phyloP scores from a whole-genome alignment of 2,888 invertebrate genomes.

The Imbricaverruca yamaguchii region DNA sequence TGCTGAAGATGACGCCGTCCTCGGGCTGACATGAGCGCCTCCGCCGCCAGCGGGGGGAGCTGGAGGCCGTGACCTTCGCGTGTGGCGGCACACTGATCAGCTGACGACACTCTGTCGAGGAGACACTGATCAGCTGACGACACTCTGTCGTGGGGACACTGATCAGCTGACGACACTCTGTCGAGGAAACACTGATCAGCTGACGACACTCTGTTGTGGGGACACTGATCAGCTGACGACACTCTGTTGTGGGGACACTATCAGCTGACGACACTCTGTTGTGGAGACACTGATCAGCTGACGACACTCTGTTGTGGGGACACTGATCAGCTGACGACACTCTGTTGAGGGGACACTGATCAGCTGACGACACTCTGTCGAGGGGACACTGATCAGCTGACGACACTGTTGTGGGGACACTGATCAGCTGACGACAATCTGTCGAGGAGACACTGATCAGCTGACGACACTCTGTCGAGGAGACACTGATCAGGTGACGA shows the following conservation, averaged over 20 bases:
- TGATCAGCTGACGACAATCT: neutral
- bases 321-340: neutral
- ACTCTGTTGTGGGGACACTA: neutral
- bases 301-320: neutral
- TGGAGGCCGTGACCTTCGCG: conserved; percentile 44
- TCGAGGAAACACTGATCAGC: neutral
- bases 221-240: too few species aligned
- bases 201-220: too few species aligned
- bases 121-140: neutral
- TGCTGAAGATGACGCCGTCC: conserved; percentile 46
- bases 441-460: too few species aligned
- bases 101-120: conserved; percentile 44
- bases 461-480: too few species aligned
- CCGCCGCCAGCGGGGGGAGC: conserved; percentile 41
- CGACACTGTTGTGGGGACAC: too few species aligned
- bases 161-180: conserved; percentile 46
- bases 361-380: too few species aligned
- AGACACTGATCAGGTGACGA: too few species aligned
- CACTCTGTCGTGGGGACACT: conserved; percentile 39
- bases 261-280: neutral
- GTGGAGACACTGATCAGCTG: neutral
- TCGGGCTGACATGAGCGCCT: conserved; percentile 46
- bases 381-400: too few species aligned
- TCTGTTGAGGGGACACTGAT: neutral
- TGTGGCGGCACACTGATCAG: conserved; percentile 45